Evolutionary conservation across 2,888 invertebrate genomes (phyloP).

Genomic region (Tipula confusa): DNA sequence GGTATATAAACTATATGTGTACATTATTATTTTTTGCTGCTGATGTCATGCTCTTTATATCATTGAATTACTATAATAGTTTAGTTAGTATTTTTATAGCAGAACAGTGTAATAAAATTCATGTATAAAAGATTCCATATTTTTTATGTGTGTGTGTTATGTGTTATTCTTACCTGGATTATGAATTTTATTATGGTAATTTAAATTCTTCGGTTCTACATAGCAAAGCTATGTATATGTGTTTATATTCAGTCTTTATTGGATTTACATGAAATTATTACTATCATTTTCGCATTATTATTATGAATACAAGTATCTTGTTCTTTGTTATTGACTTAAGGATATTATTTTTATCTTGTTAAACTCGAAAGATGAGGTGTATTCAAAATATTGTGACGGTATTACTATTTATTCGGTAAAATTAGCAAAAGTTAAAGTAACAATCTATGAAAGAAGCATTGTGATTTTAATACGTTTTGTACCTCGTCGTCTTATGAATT

Average conservation of each 20-base stretch:
- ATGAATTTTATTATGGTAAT: conserved; percentile 25
- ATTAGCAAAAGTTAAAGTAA: too few species aligned
- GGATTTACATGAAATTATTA: not conserved
- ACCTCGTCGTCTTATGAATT: too few species aligned
- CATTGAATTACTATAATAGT: conserved; percentile 25
- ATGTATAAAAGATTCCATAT: not conserved
- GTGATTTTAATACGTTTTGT: too few species aligned
- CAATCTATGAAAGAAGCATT: too few species aligned
- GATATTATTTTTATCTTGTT: not conserved
- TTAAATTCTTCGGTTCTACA: not conserved
- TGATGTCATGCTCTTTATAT: conserved; percentile 7
- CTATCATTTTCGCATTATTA: not conserved
- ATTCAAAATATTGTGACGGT: too few species aligned
- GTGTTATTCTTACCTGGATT: not conserved
- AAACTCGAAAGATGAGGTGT: not conserved
- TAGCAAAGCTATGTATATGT: not conserved
- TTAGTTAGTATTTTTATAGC: not conserved
- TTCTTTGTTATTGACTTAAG: not conserved
- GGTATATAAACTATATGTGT: not conserved
- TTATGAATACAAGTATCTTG: not conserved
- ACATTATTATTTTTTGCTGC: not conserved
- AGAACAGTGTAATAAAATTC: not conserved
- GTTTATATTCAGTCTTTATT: not conserved
- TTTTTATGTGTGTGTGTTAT: not conserved
- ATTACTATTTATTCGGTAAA: too few species aligned